Percentiles rank a stretch among this genome's conserved stretches.
Conservation (phyloP, 2,797 vertebrate species). For the Lithobates sylvaticus region DNA sequence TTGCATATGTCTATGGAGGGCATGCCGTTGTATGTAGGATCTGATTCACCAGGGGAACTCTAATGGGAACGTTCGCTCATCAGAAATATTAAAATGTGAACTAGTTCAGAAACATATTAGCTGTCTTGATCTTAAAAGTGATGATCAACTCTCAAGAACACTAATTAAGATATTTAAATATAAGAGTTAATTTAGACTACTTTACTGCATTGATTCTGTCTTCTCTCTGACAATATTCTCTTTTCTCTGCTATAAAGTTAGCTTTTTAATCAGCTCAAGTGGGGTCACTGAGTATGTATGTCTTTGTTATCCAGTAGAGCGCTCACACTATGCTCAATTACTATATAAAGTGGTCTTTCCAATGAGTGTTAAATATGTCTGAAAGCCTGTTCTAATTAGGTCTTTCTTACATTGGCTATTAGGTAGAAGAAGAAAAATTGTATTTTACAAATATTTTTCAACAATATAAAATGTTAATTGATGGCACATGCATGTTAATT, state of each 20-base stretch:
- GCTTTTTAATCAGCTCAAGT: conserved; percentile 9
- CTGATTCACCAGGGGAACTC: conserved; percentile 3
- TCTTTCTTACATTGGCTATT: not conserved
- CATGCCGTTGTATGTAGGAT: not conserved
- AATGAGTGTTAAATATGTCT: conserved; percentile 42
- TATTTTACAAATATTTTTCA: not conserved
- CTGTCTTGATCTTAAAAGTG: conserved; percentile 8
- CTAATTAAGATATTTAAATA: conserved; percentile 19
- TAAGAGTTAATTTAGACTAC: conserved; percentile 22
- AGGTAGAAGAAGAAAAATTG: not conserved
- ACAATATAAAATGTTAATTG: not conserved
- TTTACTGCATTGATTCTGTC: conserved; percentile 24
- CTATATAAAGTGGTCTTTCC: conserved; percentile 60
- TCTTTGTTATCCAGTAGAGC: conserved; percentile 54
- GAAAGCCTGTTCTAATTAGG: conserved; percentile 34
- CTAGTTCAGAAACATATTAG: conserved; percentile 25
- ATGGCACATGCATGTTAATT: no score
- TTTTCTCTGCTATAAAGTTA: not conserved
- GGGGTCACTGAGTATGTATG: conserved; percentile 32
- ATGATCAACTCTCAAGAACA: conserved; percentile 17
- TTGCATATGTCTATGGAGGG: conserved; percentile 55
- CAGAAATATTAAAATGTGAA: conserved; percentile 23
- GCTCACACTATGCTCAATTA: conserved; percentile 65
- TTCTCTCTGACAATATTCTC: conserved; percentile 14
- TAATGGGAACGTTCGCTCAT: conserved; percentile 2